A percentile compares a stretch with the other conserved stretches of the same genome.
phyloP scores from a whole-genome alignment of 2,888 invertebrate genomes.

The Papilio gigon region DNA sequence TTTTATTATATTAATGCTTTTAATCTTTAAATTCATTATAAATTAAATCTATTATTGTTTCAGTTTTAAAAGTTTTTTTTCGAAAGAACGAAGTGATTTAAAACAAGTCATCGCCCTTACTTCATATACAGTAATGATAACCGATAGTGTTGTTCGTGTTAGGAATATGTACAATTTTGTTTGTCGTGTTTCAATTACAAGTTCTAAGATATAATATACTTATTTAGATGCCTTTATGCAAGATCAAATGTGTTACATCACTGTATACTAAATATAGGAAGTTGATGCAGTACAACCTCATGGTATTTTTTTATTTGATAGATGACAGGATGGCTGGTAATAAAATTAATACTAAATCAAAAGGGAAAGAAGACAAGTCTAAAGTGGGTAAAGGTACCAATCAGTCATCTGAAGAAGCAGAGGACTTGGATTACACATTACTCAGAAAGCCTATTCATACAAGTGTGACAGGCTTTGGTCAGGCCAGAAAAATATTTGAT shows the following conservation, averaged over 20 bases:
- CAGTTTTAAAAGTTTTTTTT: constrained; percentile 1
- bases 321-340: constrained; percentile 71
- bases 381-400: constrained; percentile 62
- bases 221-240: not conserved
- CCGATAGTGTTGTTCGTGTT: constrained; percentile 12
- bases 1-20: not conserved
- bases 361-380: constrained; percentile 69
- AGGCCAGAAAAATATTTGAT: constrained; percentile 87
- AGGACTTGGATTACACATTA: constrained; percentile 80
- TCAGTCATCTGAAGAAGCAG: constrained; percentile 66
- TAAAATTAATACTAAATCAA: constrained; percentile 71
- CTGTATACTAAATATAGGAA: constrained; percentile 38
- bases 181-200: not conserved
- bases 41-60: not conserved
- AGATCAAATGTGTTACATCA: constrained; percentile 37
- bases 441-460: constrained; percentile 86
- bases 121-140: constrained; percentile 17
- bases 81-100: constrained; percentile 4
- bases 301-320: constrained; percentile 45
- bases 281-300: constrained; percentile 19
- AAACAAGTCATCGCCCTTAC: constrained; percentile 16
- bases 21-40: not conserved
- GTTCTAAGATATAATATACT: not conserved
- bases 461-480: constrained; percentile 86
- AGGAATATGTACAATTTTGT: constrained; percentile 1